phyloP scores from a whole-genome alignment of 2,888 invertebrate genomes.

The Meiosimyza platycephala region DNA sequence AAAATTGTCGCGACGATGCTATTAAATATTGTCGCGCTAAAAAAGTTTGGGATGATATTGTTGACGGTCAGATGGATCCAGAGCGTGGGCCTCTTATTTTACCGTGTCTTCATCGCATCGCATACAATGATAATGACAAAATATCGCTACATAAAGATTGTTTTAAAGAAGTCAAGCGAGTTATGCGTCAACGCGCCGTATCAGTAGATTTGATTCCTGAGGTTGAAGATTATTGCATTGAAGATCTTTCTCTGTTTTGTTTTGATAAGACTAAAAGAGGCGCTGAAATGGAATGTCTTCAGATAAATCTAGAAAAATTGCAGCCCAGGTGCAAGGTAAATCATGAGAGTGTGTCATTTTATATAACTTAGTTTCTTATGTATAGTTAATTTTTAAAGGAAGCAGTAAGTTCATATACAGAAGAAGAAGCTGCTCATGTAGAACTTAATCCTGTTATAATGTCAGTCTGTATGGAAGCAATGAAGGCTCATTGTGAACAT shows the following conservation, averaged over 20 bases:
- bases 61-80: conserved; percentile 74
- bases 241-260: conserved; percentile 86
- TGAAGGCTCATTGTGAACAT: conserved; percentile 80
- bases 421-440: conserved; percentile 87
- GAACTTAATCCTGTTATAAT: conserved; percentile 91
- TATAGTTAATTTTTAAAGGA: conserved; percentile 38
- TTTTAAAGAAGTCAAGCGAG: conserved; percentile 81
- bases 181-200: conserved; percentile 92
- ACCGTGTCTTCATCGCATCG: conserved; percentile 88
- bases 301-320: conserved; percentile 82
- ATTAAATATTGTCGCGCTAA: conserved; percentile 82
- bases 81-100: conserved; percentile 86
- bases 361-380: not conserved
- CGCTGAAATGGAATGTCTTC: conserved; percentile 93
- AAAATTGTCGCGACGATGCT: conserved; percentile 90
- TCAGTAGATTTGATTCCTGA: conserved; percentile 95
- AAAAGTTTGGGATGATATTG: conserved; percentile 78
- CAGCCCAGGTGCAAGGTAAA: conserved; percentile 75
- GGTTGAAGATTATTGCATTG: conserved; percentile 90
- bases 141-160: conserved; percentile 72
- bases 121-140: conserved; percentile 68
- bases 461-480: conserved; percentile 82
- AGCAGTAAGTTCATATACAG: conserved; percentile 86
- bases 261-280: conserved; percentile 87
- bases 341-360: not conserved